Evolutionary conservation across 2,888 invertebrate genomes (phyloP).

Genomic region (Argyresthia albistria): DNA sequence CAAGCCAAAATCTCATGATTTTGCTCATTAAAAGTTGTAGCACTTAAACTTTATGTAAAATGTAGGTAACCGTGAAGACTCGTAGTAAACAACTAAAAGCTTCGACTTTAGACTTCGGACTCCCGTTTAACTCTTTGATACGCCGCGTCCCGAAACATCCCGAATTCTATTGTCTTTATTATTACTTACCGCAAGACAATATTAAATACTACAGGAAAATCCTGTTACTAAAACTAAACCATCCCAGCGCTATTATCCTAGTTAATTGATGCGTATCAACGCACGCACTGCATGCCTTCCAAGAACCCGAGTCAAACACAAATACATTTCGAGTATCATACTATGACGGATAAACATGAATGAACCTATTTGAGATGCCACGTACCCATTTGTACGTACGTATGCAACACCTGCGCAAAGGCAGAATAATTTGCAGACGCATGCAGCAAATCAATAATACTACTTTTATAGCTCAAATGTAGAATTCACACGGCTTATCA

Average conservation of each 20-base stretch:
- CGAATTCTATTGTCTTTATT: too few relatives aligned
- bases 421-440: constrained; percentile 20
- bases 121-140: too few relatives aligned
- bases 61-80: too few relatives aligned
- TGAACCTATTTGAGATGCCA: constrained; percentile 44
- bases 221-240: too few relatives aligned
- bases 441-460: constrained; percentile 17
- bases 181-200: too few relatives aligned
- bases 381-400: constrained; percentile 23
- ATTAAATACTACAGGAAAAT: too few relatives aligned
- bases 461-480: constrained; percentile 28
- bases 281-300: constrained; percentile 17
- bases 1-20: constrained; percentile 9
- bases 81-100: too few relatives aligned
- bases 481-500: constrained; percentile 23
- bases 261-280: too few relatives aligned
- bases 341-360: constrained; percentile 52
- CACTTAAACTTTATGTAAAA: too few relatives aligned
- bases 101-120: too few relatives aligned
- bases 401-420: constrained; percentile 21
- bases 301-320: constrained; percentile 21
- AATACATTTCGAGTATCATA: constrained; percentile 16
- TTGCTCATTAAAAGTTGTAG: too few relatives aligned
- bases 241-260: not conserved
- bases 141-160: too few relatives aligned